Conservation (phyloP, 2,113 vertebrate genomes). For the Saccopteryx bilineata region DNA sequence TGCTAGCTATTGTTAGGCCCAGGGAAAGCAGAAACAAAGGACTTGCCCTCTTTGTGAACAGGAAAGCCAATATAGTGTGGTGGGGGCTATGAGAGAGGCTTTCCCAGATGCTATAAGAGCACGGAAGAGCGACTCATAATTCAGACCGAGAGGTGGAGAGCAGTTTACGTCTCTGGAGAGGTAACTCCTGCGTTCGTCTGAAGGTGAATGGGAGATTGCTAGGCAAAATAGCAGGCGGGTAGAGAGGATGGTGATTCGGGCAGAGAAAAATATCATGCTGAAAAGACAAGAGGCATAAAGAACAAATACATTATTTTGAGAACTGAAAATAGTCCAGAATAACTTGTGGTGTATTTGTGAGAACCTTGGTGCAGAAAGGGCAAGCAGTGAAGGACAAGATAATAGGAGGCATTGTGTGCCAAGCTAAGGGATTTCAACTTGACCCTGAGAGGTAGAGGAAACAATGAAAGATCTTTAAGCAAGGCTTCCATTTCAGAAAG, state of each 20-base stretch:
- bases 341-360: background rate
- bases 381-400: background rate
- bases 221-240: background rate
- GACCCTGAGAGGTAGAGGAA: background rate
- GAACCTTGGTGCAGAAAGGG: background rate
- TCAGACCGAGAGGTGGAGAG: background rate
- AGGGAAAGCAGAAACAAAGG: background rate
- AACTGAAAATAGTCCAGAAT: constrained; percentile 19
- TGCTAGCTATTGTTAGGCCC: background rate
- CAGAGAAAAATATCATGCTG: background rate
- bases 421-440: background rate
- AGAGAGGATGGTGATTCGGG: background rate
- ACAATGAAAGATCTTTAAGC: background rate
- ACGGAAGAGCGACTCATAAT: background rate
- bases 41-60: background rate
- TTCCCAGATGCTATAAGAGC: background rate
- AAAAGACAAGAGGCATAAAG: constrained; percentile 29
- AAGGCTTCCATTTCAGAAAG: background rate
- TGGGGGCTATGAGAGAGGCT: background rate
- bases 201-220: background rate
- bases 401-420: background rate
- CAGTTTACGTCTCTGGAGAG: background rate
- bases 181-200: background rate
- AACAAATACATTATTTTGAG: constrained; percentile 33
- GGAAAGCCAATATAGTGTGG: background rate